These are phyloP conservation scores for Tyto alba DNA, from an alignment of 2,113 vertebrate genomes.

Conservation along the genomic window DNA sequence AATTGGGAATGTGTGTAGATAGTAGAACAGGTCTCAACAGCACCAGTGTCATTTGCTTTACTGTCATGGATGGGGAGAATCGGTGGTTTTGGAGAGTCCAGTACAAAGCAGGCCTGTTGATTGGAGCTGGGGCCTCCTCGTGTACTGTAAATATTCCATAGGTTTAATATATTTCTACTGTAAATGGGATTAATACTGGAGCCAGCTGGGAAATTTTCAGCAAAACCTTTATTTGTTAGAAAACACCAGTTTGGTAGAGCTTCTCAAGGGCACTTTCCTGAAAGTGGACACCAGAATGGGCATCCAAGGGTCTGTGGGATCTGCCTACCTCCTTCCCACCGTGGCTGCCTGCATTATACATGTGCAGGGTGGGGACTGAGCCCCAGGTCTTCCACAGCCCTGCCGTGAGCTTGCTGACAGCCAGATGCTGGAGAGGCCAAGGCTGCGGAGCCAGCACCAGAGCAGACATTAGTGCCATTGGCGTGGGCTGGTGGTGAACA, in stretches of 20 bases:
- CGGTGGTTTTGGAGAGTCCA: not conserved
- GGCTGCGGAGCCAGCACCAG: rapidly evolving
- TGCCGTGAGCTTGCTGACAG: not conserved
- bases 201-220: not conserved
- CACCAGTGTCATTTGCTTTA: not conserved
- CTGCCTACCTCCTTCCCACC: not conserved
- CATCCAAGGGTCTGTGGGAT: not conserved
- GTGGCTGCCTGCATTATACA: not conserved
- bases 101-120: not conserved
- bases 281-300: not conserved
- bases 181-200: not conserved
- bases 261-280: not conserved
- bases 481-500: not conserved
- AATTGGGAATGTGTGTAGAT: not conserved
- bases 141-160: not conserved
- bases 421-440: rapidly evolving
- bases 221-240: not conserved
- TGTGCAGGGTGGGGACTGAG: not conserved
- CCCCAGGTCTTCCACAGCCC: not conserved
- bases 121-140: rapidly evolving
- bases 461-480: not conserved
- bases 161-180: not conserved
- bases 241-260: not conserved
- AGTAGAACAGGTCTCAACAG: not conserved
- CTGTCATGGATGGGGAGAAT: not conserved